Conservation (phyloP, 2,797 vertebrate species). For the Poeciliopsis presidionis region DNA sequence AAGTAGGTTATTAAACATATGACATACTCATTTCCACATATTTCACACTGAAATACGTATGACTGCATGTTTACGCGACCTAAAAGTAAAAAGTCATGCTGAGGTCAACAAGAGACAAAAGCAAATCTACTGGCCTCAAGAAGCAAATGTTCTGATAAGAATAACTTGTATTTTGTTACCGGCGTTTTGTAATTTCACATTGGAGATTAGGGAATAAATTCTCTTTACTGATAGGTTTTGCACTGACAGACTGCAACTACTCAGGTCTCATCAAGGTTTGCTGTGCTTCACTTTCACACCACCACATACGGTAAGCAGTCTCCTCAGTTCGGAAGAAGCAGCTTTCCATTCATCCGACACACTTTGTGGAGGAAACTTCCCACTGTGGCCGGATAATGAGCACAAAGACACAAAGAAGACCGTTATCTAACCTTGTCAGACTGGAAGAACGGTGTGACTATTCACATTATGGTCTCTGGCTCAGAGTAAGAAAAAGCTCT, state of each 20-base stretch:
- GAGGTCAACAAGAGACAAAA: not conserved
- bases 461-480: not conserved
- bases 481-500: not conserved
- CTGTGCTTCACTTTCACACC: not conserved
- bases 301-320: not conserved
- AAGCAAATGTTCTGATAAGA: not conserved
- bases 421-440: slow-evolving; percentile 7
- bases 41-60: too few relatives aligned
- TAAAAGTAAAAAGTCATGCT: not conserved
- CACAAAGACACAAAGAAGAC: slow-evolving; percentile 1
- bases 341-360: slow-evolving; percentile 5
- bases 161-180: not conserved
- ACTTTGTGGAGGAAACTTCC: slow-evolving; percentile 3
- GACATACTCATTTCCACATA: too few relatives aligned
- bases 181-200: not conserved
- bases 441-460: slow-evolving; percentile 37
- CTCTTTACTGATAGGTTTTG: not conserved
- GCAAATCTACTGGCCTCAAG: not conserved
- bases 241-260: not conserved
- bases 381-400: slow-evolving; percentile 1
- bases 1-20: too few relatives aligned
- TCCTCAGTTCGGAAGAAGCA: not conserved
- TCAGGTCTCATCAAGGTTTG: not conserved
- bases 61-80: not conserved
- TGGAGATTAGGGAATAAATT: not conserved